These are phyloP conservation scores for Acromyrmex charruanus DNA, from an alignment of 1,140 invertebrate genomes.

Conservation along the genomic window DNA sequence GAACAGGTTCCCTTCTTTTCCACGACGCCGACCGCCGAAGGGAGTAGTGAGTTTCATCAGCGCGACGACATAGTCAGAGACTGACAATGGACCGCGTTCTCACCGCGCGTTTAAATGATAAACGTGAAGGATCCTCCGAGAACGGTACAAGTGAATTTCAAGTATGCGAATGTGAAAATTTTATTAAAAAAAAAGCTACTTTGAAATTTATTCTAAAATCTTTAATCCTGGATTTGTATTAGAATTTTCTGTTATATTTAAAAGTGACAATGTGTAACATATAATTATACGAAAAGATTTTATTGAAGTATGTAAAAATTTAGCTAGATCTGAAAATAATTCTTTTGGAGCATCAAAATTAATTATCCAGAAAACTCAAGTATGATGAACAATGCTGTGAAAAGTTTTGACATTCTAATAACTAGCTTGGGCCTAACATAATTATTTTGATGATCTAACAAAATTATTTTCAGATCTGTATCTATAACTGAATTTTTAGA, in stretches of 20 bases:
- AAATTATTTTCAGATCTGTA: too few species aligned
- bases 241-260: neutral
- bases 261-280: neutral
- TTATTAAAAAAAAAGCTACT: neutral
- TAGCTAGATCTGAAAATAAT: too few species aligned
- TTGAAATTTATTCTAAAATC: neutral
- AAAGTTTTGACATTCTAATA: too few species aligned
- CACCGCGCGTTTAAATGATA: neutral
- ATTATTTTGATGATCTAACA: too few species aligned
- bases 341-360: too few species aligned
- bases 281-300: too few species aligned
- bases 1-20: constrained; percentile 60
- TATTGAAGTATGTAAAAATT: too few species aligned
- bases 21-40: constrained; percentile 35
- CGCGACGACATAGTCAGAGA: constrained; percentile 42
- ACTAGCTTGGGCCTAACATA: too few species aligned
- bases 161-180: neutral
- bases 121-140: neutral
- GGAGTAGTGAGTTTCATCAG: constrained; percentile 28
- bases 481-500: too few species aligned
- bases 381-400: too few species aligned
- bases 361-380: too few species aligned
- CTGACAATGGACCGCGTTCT: constrained; percentile 47
- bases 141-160: constrained; percentile 29
- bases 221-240: neutral